These are phyloP conservation scores for Zhuqinia jingwanae DNA, from an alignment of 2,888 invertebrate genomes.

Conservation along the genomic window DNA sequence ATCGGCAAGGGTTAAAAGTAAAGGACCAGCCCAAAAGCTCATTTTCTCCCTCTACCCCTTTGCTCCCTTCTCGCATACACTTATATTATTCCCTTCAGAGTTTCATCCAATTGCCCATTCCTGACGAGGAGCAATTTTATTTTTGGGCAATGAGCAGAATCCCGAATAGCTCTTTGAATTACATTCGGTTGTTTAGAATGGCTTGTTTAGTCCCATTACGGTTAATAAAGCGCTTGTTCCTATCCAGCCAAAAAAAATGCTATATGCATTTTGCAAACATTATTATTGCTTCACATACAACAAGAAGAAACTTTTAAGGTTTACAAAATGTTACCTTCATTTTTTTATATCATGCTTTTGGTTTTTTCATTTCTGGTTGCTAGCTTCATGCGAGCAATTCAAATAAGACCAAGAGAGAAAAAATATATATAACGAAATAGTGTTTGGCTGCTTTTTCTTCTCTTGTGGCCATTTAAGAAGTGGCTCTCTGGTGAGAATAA, in stretches of 20 bases:
- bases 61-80: no score
- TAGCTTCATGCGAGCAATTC: not conserved
- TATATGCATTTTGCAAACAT: not conserved
- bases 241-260: constrained; percentile 14
- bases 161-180: constrained; percentile 54
- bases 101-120: constrained; percentile 53
- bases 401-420: not conserved
- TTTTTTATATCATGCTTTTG: no score
- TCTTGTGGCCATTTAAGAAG: constrained; percentile 28
- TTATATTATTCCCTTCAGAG: no score
- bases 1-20: constrained; percentile 22
- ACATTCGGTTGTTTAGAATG: constrained; percentile 36
- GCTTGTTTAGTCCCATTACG: constrained; percentile 55
- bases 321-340: no score
- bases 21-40: constrained; percentile 37
- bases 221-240: constrained; percentile 39
- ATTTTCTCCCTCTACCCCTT: constrained; percentile 49
- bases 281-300: no score
- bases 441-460: not conserved
- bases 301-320: no score
- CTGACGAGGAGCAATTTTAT: constrained; percentile 45
- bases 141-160: constrained; percentile 60
- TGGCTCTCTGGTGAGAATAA: constrained; percentile 9
- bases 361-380: no score
- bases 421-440: not conserved